Evolutionary conservation across 2,888 invertebrate species (phyloP).

Genomic region (Patella depressa): DNA sequence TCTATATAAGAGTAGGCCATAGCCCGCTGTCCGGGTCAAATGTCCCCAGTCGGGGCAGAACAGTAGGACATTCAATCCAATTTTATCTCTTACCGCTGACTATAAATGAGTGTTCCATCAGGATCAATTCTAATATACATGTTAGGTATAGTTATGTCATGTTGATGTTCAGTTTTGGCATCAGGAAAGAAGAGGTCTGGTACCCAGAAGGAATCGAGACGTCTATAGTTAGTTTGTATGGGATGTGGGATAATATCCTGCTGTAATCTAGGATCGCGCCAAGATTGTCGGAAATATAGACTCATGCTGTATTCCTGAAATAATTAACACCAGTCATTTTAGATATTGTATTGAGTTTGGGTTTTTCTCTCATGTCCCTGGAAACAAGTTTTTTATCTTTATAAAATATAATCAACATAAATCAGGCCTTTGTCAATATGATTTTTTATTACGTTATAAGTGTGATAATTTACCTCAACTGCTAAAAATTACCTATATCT

Average conservation of each 20-base stretch:
- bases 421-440: no score
- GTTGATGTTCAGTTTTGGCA: conserved; percentile 38
- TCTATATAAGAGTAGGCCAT: no score
- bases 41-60: no score
- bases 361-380: no score
- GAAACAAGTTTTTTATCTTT: no score
- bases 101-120: conserved; percentile 43
- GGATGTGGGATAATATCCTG: conserved; percentile 20
- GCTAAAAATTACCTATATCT: no score
- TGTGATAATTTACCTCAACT: no score
- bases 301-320: conserved; percentile 44
- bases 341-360: no score
- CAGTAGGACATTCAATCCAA: background rate
- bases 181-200: conserved; percentile 49
- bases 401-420: no score
- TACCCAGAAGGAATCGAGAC: conserved; percentile 39
- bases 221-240: conserved; percentile 26
- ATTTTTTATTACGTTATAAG: no score
- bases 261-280: conserved; percentile 39
- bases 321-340: no score
- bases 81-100: conserved; percentile 33
- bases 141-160: conserved; percentile 45
- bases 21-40: no score
- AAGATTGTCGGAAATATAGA: conserved; percentile 43
- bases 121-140: conserved; percentile 40